Percentiles rank a stretch among this genome's conserved stretches.
Conservation (phyloP, 2,113 vertebrate species). For the Lanius ludovicianus region DNA sequence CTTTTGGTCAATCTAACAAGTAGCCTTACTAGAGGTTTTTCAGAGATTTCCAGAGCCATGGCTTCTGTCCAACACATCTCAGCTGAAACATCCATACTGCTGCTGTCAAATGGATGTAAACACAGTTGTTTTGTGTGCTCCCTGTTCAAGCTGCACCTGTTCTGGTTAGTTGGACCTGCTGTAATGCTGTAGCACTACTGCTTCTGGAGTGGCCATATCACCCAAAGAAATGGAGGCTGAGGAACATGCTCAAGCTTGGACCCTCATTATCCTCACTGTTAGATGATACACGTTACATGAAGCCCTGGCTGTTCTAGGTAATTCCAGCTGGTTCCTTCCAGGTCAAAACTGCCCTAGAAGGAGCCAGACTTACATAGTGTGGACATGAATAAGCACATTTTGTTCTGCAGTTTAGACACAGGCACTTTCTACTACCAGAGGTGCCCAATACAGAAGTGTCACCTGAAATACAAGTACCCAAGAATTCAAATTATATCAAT, state of each 20-base stretch:
- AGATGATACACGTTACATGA: not conserved
- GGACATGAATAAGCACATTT: not conserved
- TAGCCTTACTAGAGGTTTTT: not conserved
- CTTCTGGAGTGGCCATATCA: fast-evolving
- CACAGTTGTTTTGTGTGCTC: not conserved
- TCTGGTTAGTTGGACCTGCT: not conserved
- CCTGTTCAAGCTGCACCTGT: not conserved
- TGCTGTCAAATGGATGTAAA: not conserved
- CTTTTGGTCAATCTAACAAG: not conserved
- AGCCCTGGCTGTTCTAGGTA: not conserved
- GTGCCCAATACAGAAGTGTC: no score
- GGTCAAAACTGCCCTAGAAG: not conserved
- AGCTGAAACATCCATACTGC: not conserved
- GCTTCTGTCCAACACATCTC: not conserved
- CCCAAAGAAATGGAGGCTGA: not conserved
- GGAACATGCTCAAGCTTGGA: not conserved
- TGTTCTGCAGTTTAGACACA: not conserved
- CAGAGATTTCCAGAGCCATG: not conserved
- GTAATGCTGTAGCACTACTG: not conserved
- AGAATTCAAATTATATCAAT: not conserved
- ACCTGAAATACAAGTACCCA: not conserved
- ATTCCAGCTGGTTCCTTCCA: not conserved
- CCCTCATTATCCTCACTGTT: not conserved
- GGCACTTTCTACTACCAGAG: not conserved
- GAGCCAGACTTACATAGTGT: not conserved